These are phyloP conservation scores for Epicampocera succincta DNA, from an alignment of 2,888 invertebrate genomes.

Conservation along the genomic window DNA sequence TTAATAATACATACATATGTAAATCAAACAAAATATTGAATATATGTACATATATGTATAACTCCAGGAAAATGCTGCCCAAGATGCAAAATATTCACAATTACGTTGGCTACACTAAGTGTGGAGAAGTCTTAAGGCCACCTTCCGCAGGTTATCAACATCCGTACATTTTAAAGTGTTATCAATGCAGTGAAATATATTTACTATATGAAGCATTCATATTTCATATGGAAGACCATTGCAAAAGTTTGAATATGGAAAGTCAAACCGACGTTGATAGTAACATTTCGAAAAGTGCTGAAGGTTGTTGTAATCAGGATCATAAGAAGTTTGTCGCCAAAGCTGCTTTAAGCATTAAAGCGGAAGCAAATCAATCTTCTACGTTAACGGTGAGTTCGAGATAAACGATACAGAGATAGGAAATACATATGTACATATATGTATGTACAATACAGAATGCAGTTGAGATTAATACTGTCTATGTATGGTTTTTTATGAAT, in stretches of 20 bases:
- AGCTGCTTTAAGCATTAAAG: slow-evolving; percentile 22
- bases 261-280: neutral
- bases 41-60: too few relatives aligned
- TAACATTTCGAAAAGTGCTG: neutral
- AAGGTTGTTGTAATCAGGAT: neutral
- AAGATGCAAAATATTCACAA: slow-evolving; percentile 50
- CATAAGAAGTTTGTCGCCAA: neutral
- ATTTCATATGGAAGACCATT: slow-evolving; percentile 60
- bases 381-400: slow-evolving; percentile 28
- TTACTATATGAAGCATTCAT: slow-evolving; percentile 61
- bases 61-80: slow-evolving; percentile 40
- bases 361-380: slow-evolving; percentile 2
- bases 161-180: slow-evolving; percentile 60
- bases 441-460: too few relatives aligned
- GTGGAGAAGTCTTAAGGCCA: slow-evolving; percentile 59
- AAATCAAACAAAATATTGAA: neutral
- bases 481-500: too few relatives aligned
- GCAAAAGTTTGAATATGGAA: slow-evolving; percentile 28
- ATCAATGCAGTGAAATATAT: slow-evolving; percentile 61
- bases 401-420: too few relatives aligned
- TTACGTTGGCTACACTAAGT: slow-evolving; percentile 48
- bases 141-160: slow-evolving; percentile 31
- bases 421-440: too few relatives aligned
- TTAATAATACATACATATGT: too few relatives aligned
- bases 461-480: too few relatives aligned